Percentiles rank a stretch among this genome's conserved stretches.
These are phyloP conservation scores for Tetrax tetrax DNA, from an alignment of 2,113 vertebrate species.

Conservation along the genomic window DNA sequence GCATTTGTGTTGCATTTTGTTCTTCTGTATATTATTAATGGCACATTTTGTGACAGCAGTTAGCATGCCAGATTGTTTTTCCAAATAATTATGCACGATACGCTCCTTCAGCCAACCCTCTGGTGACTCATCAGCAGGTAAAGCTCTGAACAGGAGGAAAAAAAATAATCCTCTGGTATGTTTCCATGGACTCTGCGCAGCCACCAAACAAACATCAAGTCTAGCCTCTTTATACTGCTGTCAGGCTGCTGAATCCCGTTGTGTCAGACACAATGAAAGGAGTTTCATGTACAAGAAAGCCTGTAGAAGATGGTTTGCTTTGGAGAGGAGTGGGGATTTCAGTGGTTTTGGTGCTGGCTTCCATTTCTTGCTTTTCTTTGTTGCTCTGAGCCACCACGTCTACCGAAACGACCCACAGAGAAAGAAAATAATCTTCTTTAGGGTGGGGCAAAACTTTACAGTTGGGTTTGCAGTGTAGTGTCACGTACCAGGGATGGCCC, in stretches of 20 bases:
- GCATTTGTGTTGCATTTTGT: background rate
- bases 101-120: background rate
- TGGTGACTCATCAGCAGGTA: conserved; percentile 20
- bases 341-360: background rate
- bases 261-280: background rate
- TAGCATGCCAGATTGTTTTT: background rate
- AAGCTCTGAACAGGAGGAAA: background rate
- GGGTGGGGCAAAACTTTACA: background rate
- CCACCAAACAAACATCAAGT: conserved; percentile 9
- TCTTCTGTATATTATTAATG: background rate
- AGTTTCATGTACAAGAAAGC: background rate
- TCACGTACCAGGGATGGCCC: too few species aligned
- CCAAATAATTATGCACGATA: background rate
- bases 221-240: background rate
- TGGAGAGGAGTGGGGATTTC: background rate
- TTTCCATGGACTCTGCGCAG: background rate
- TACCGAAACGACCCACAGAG: background rate
- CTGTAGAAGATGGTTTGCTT: background rate
- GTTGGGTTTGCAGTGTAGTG: background rate
- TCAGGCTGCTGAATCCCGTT: conserved; percentile 1
- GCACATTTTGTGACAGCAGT: background rate
- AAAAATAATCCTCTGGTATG: background rate
- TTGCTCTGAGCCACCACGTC: background rate
- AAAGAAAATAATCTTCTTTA: background rate
- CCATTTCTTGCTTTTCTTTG: background rate